Conservation (phyloP, 2,888 invertebrate species). For the Sphecodes monilicornis region DNA sequence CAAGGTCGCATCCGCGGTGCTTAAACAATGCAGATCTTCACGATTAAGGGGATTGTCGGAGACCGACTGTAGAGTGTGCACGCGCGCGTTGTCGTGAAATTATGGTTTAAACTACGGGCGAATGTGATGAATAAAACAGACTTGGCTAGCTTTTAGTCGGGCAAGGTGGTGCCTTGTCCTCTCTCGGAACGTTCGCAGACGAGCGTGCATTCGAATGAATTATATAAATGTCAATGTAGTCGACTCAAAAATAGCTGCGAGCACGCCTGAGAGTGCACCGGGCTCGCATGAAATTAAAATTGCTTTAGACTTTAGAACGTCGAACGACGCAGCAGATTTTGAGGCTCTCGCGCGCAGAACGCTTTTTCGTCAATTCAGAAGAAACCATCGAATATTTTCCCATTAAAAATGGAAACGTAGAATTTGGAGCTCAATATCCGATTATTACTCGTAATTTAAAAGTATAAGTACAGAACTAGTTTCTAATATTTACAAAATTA, state of each 20-base stretch:
- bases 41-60: conserved; percentile 61
- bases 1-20: conserved; percentile 36
- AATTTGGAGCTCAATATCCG: neutral
- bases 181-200: conserved; percentile 1
- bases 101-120: conserved; percentile 52
- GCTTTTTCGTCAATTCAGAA: neutral
- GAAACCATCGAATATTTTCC: neutral
- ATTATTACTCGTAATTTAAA: neutral
- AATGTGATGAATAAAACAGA: conserved; percentile 61
- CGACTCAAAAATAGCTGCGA: conserved; percentile 9
- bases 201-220: conserved; percentile 17
- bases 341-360: neutral
- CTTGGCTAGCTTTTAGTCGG: conserved; percentile 25
- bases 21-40: conserved; percentile 60
- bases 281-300: neutral
- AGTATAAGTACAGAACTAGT: neutral
- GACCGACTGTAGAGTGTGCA: conserved; percentile 31
- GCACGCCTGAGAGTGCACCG: neutral
- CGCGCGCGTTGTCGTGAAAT: conserved; percentile 56
- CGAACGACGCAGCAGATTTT: neutral
- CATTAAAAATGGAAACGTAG: neutral
- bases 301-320: neutral
- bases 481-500: neutral
- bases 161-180: neutral
- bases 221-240: conserved; percentile 23